These are phyloP conservation scores for Pseudorectes ferrugineus DNA, from an alignment of 2,113 vertebrate species.

Conservation along the genomic window DNA sequence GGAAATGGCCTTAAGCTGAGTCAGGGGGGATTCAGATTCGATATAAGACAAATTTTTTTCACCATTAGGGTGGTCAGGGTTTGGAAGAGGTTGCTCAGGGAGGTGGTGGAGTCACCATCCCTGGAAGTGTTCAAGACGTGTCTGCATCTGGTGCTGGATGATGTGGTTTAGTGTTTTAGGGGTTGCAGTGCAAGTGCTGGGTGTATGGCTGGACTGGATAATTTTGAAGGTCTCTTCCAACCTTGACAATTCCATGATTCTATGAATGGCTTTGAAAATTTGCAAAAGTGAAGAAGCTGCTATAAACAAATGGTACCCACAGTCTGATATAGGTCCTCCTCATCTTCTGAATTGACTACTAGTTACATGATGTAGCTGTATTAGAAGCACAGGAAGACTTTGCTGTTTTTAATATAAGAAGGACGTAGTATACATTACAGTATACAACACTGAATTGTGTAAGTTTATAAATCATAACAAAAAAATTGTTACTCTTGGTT, in stretches of 20 bases:
- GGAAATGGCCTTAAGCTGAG: not conserved
- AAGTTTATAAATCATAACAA: not conserved
- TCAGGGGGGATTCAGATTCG: not conserved
- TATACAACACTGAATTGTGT: not conserved
- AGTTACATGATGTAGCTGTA: not conserved
- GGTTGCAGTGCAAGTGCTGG: not conserved
- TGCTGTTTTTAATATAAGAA: not conserved
- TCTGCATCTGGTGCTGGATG: not conserved
- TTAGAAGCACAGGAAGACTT: not conserved
- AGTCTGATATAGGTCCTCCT: not conserved
- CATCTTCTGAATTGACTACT: not conserved
- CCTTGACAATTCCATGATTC: not conserved
- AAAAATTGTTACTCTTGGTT: not conserved
- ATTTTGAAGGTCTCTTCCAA: not conserved
- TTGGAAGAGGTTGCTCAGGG: not conserved
- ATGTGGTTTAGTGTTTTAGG: not conserved
- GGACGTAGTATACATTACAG: not conserved
- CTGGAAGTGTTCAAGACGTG: not conserved
- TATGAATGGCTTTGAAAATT: not conserved
- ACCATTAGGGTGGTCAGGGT: not conserved
- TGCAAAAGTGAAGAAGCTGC: not conserved
- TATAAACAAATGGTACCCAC: not conserved
- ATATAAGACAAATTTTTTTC: not conserved
- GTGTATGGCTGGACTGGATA: not conserved
- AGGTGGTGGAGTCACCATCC: no score